Base-by-base conservation (phyloP, 2,888 invertebrate species). In the Rhimphoctona megacephalus region DNA sequence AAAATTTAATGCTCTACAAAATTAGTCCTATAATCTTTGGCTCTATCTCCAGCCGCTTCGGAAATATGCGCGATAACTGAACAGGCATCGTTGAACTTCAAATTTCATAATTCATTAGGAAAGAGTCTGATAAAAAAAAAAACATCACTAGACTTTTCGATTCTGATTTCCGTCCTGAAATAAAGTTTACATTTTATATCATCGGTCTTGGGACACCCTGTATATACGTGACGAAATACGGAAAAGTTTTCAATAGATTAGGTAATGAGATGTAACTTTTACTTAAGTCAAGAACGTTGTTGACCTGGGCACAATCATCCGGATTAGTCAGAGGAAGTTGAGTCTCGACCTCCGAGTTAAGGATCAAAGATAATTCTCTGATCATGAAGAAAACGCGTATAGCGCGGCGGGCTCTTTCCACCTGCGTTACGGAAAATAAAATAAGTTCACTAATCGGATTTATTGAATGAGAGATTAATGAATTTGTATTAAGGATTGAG, bases 231-330 rank as follows among this genome's bases (percentile, higher is more conserved):
- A 39, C 8, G 14, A n/a, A 33, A 54, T 22, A 54, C 30, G 33
- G 8, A 22, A 81, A 81, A 30, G 14, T 57, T 30, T 61, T 61
- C 2, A 30, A 30, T 17, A 17, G 5, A 30, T 61, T 61, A 30
- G 61, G 25, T 61, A 89, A 46, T 61, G 87, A 52, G 73, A 77
- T 91, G 89, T 90, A 91, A 91, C 83, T 90, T 91, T 92, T 95
- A 99, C 99, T 99, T 92, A 99, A 96, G 95, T 99, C 99, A 92
- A 99, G 96, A 86, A 98, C 98, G 94, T 99, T 98, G 89, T 98
- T 98, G 88, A 98, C 97, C 95, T 98, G 98, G 77, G 99, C 98
- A 93, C 98, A 98, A 87, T 97, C 97, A 87, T 97, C 96, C 0
- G 97, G 97, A 93, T 98, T 98, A 1, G 98, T 98, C 73, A 99